Evolutionary conservation across 2,888 invertebrate species (phyloP), one percentile per base, ranked within the genome.

Genomic region (Meteorus colon): DNA sequence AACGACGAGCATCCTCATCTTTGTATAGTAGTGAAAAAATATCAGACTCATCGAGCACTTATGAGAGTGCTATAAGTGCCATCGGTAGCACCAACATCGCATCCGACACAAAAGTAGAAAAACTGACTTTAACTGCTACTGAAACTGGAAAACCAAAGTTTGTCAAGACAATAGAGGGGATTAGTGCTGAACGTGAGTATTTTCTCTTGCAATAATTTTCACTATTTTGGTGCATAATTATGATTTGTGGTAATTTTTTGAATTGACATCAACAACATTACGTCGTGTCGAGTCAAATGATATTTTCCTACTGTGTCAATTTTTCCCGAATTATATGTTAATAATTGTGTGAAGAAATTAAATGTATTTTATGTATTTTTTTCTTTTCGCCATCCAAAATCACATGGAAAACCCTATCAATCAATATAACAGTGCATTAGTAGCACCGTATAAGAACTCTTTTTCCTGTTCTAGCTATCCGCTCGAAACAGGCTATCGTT

Each of bases 111-210:
- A 84, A 75, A 70, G 81, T 83, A 5, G 84, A 84, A 5, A 85
- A 79, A 74, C 71, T 87, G 16, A 80, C 85, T 1, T 73, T 82
- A 72, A 78, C 87, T 77, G 82, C 89, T 81, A 84, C 76, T 24
- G 87, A 85, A 45, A 91, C 92, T 76, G 94, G 94, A 77, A 94
- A 92, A 82, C 96, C 96, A 1, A 90, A 92, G 73, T 95, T 96
- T 86, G 91, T 92, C 34, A 94, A 94, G 89, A 94, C 95, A 65
- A 91, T 96, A 77, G 94, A 94, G 88, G 96, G 96, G 84, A 92
- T 92, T 81, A 94, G 93, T 86, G 93, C 95, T 81, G 95, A 95
- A 92, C 94, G 96, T 96, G 92, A 95, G 95, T 94, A 68, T 74
- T 8, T 65, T 65, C 51, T 24, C 41, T 14, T 29, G 31, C 69